These are phyloP conservation scores for Nymphicus hollandicus DNA, from an alignment of 2,113 vertebrate species.

Conservation along the genomic window DNA sequence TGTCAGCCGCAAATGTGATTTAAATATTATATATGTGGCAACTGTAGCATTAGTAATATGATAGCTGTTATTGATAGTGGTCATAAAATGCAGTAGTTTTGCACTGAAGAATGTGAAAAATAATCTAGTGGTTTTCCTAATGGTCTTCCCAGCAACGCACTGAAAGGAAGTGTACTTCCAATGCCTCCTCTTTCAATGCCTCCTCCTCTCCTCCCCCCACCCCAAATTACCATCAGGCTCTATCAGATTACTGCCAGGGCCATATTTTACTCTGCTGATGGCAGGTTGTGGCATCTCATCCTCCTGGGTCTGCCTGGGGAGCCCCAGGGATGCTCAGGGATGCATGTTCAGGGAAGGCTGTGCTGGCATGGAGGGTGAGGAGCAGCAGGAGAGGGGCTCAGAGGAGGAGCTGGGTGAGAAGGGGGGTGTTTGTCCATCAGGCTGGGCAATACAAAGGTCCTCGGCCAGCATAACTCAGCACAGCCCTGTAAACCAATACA, in stretches of 20 bases:
- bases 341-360: rapidly evolving
- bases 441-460: neutral
- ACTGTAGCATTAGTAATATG: conserved; percentile 36
- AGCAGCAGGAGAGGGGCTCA: neutral
- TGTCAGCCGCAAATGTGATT: conserved; percentile 69
- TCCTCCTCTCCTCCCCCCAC: neutral
- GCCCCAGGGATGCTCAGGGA: neutral
- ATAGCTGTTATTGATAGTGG: conserved; percentile 65
- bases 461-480: neutral
- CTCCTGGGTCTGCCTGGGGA: neutral
- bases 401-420: neutral
- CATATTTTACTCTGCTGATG: neutral
- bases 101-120: conserved; percentile 52
- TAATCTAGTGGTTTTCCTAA: conserved; percentile 10
- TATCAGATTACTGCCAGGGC: neutral
- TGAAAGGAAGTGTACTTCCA: neutral
- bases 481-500: neutral
- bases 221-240: neutral
- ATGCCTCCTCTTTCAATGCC: neutral
- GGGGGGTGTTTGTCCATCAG: neutral
- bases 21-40: conserved; percentile 72
- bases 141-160: neutral
- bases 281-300: neutral
- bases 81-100: conserved; percentile 44
- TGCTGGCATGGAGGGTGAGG: neutral